Evolutionary conservation across 2,888 invertebrate species (phyloP).

Genomic region (Melolontha melolontha): DNA sequence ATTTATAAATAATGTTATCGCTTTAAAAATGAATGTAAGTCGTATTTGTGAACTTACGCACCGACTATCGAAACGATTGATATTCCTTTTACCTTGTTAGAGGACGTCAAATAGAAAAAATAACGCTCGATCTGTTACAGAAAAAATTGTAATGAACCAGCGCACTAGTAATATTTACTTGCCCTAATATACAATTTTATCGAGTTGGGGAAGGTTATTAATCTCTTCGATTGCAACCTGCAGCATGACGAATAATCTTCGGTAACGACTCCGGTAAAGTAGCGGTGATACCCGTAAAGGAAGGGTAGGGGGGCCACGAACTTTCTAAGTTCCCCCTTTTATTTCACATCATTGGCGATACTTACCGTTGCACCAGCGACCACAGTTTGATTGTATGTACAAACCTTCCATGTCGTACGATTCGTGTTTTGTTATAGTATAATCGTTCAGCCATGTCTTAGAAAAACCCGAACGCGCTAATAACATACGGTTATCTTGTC

Average conservation of each 20-base stretch:
- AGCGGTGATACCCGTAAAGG: conserved; percentile 19
- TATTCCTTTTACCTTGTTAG: conserved; percentile 7
- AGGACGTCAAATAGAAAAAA: conserved; percentile 25
- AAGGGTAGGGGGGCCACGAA: conserved; percentile 49
- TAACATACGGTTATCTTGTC: conserved; percentile 29
- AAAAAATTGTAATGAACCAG: not conserved
- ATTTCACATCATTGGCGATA: conserved; percentile 55
- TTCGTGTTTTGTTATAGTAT: conserved; percentile 43
- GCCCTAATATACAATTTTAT: not conserved
- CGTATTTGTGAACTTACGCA: conserved; percentile 11
- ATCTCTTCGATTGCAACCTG: conserved; percentile 49
- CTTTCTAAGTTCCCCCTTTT: conserved; percentile 61
- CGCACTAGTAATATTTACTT: not conserved
- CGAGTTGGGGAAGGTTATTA: conserved; percentile 43
- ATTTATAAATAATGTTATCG: conserved; percentile 24
- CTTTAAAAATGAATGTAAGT: not conserved
- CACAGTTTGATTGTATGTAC: conserved; percentile 13
- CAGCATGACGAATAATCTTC: conserved; percentile 32
- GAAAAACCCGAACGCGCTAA: conserved; percentile 19
- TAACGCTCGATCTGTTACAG: not conserved
- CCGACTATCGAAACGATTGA: not conserved
- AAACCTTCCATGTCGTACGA: conserved; percentile 12
- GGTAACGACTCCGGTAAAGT: conserved; percentile 1
- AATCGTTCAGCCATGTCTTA: conserved; percentile 50
- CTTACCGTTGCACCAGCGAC: conserved; percentile 23